phyloP scores from a whole-genome alignment of 2,888 invertebrate species.

The Ceriagrion tenellum region DNA sequence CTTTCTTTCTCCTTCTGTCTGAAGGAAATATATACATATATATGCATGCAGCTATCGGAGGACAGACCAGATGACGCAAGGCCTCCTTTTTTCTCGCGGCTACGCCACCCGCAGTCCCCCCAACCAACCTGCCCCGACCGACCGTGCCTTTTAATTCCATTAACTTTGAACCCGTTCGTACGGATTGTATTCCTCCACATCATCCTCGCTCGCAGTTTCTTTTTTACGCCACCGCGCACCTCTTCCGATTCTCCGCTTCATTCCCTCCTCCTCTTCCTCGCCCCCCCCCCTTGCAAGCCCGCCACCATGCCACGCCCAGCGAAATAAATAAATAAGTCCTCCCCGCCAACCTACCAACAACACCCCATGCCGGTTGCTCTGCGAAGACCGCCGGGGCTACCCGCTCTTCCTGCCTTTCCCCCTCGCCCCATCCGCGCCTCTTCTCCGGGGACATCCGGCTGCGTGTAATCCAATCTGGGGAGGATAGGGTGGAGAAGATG shows the following conservation, averaged over 20 bases:
- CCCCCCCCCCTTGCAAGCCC: neutral
- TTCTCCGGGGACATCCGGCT: conserved; percentile 54
- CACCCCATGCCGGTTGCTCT: neutral
- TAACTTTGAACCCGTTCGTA: conserved; percentile 55
- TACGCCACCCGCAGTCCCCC: neutral
- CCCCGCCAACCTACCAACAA: neutral
- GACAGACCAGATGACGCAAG: neutral
- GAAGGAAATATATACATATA: too few species aligned
- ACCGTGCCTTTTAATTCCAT: conserved; percentile 51
- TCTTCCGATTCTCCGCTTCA: neutral
- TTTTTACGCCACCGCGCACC: neutral
- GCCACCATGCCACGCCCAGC: neutral
- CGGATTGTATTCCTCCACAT: conserved; percentile 17
- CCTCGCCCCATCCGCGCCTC: neutral
- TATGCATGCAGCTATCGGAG: too few species aligned
- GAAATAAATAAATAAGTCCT: conserved; percentile 58
- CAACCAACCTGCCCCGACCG: neutral
- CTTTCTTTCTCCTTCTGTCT: too few species aligned
- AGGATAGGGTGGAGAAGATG: too few species aligned
- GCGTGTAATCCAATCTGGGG: conserved; percentile 63
- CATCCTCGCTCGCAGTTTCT: neutral
- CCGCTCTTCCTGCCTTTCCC: neutral
- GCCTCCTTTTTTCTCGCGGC: neutral
- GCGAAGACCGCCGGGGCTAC: neutral
- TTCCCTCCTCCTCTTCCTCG: neutral